A percentile compares a stretch with the other conserved stretches of the same genome.
Conservation (phyloP, 2,888 invertebrate species). For the Chrysodeixis includens region DNA sequence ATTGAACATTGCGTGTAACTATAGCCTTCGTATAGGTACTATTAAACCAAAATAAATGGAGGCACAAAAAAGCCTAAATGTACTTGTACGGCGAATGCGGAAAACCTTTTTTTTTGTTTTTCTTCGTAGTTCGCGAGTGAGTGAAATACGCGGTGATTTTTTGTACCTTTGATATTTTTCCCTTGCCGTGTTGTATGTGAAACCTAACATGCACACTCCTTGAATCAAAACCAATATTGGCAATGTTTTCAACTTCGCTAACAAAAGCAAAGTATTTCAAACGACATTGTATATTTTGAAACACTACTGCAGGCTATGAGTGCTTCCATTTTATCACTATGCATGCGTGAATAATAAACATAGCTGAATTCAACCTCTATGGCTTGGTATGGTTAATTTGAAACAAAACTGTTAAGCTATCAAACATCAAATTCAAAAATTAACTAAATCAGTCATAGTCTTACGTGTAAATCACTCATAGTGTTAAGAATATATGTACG, state of each 20-base stretch:
- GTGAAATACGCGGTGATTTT: neutral
- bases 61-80: conserved; percentile 1
- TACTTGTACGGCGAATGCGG: conserved; percentile 3
- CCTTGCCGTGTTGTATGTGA: neutral
- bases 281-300: too few species aligned
- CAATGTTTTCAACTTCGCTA: neutral
- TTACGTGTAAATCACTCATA: too few species aligned
- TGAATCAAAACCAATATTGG: neutral
- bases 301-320: too few species aligned
- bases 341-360: too few species aligned
- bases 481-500: too few species aligned
- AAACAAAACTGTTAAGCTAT: too few species aligned
- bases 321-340: too few species aligned
- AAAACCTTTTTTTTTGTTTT: neutral
- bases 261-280: neutral
- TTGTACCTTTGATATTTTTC: conserved; percentile 2
- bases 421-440: too few species aligned
- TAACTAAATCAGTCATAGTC: too few species aligned
- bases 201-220: neutral
- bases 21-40: conserved; percentile 3
- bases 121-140: too few species aligned
- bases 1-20: conserved; percentile 7
- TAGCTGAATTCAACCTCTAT: too few species aligned
- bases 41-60: conserved; percentile 4
- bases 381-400: too few species aligned